Percentiles rank a stretch among this genome's conserved stretches.
phyloP scores from a whole-genome alignment of 2,113 vertebrate genomes.

The Camelus bactrianus region DNA sequence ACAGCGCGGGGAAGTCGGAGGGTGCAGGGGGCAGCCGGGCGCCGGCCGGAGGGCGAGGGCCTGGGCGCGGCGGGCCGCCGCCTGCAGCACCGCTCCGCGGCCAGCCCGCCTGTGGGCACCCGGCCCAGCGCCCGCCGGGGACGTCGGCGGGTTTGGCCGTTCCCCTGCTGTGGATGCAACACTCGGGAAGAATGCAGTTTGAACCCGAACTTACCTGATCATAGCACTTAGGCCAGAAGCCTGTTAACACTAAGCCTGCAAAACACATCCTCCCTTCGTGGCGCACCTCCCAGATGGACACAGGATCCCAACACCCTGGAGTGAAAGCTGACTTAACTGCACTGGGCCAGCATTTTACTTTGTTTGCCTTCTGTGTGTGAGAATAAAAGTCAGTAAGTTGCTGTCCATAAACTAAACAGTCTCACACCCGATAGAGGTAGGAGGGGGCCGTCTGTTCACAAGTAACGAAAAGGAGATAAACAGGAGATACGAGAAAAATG shows the following conservation, averaged over 20 bases:
- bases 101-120: neutral
- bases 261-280: neutral
- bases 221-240: neutral
- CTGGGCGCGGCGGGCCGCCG: neutral
- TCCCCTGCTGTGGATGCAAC: fast-evolving
- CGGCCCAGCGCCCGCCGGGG: neutral
- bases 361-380: neutral
- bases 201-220: neutral
- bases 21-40: neutral
- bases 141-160: fast-evolving
- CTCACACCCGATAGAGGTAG: fast-evolving
- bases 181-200: neutral
- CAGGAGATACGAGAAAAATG: neutral
- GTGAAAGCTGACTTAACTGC: neutral
- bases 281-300: neutral
- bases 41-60: fast-evolving
- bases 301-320: neutral
- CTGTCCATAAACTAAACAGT: neutral
- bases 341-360: neutral
- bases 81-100: no score
- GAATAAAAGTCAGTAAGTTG: neutral
- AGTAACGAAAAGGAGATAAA: neutral
- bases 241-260: neutral
- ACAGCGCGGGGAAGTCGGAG: no score
- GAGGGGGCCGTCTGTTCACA: neutral